Percentiles rank a stretch among this genome's conserved stretches.
These are phyloP conservation scores for Bimastos eiseni DNA, from an alignment of 2,888 invertebrate genomes.

Conservation along the genomic window DNA sequence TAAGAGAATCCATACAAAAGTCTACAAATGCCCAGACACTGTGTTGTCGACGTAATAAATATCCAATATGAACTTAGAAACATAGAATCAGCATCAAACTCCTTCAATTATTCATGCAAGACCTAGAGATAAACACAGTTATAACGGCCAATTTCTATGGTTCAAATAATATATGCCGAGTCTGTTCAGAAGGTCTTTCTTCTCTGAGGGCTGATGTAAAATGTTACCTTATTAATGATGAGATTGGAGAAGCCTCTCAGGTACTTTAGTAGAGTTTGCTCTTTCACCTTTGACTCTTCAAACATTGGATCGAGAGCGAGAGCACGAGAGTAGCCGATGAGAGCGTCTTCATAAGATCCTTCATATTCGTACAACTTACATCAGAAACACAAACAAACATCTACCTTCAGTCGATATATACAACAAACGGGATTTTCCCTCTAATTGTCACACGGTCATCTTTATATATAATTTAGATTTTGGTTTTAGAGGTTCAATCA, in stretches of 20 bases:
- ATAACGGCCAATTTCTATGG: too few relatives aligned
- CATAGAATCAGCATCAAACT: neutral
- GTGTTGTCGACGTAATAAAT: neutral
- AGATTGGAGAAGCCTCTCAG: slow-evolving; percentile 71
- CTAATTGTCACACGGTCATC: neutral
- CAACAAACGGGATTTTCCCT: too few relatives aligned
- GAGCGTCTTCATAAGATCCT: slow-evolving; percentile 74
- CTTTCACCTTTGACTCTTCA: slow-evolving; percentile 70
- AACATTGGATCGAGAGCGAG: slow-evolving; percentile 76
- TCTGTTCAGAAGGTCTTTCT: too few relatives aligned
- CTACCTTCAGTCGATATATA: neutral
- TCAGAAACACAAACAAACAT: neutral
- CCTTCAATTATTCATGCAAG: neutral
- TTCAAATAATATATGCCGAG: too few relatives aligned
- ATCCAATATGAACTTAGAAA: neutral
- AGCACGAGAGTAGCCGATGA: slow-evolving; percentile 73
- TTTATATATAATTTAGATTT: neutral
- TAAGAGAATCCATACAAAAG: neutral
- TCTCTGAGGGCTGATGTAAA: slow-evolving; percentile 22
- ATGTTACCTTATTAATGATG: slow-evolving; percentile 68
- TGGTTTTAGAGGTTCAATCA: neutral
- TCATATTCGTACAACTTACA: slow-evolving; percentile 75
- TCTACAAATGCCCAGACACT: neutral
- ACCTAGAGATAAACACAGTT: too few relatives aligned
- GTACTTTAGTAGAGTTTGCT: slow-evolving; percentile 70